Evolutionary conservation across 2,888 invertebrate species (phyloP), one percentile per base, ranked within the genome.

Genomic region (Sarcophaga rosellei): DNA sequence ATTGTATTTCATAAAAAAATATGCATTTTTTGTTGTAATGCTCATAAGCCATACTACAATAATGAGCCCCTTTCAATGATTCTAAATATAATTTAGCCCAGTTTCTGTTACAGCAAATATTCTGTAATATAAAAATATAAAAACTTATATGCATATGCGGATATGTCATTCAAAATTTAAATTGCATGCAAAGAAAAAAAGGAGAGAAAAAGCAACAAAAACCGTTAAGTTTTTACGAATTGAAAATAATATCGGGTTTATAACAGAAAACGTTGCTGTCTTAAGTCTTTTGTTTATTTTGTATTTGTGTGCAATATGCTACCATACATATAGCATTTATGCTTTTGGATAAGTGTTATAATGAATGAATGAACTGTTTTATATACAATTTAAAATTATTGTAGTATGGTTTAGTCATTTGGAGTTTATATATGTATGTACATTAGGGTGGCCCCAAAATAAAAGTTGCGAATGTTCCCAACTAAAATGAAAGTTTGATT

Each of bases 161-260:
- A 86, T 86, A 78, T 86, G 84, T 75, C 86, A 81, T 75, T 86
- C 78, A 74, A 80, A 66, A 10, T 80, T 81, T 69, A 66, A 86
- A 81, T 66, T 35, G 8, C 35, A 35, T 35, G 10, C 2, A 35
- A 10, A 35, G 35, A 35, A 35, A 35, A 21, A 17, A 15, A n/a
- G 47, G 73, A 70, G 21, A 25, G 81, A 66, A 70, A 59, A 75
- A 17, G 2, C n/a, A 4, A 73, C 70, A 5, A 68, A 20, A 61
- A 63, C 4, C 35, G 53, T 73, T 61, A 25, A 4, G 15, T 74
- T 35, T 78, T 69, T 61, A 35, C 65, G 57, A 70, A 62, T 70
- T 23, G 63, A 81, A 69, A 69, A 5, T 63, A 66, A 74, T 61
- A 61, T 20, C 15, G 23, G 0, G 0, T 53, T 63, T 23, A 8